These are phyloP conservation scores for Podarcis muralis DNA, from an alignment of 2,113 vertebrate species.

Conservation along the genomic window DNA sequence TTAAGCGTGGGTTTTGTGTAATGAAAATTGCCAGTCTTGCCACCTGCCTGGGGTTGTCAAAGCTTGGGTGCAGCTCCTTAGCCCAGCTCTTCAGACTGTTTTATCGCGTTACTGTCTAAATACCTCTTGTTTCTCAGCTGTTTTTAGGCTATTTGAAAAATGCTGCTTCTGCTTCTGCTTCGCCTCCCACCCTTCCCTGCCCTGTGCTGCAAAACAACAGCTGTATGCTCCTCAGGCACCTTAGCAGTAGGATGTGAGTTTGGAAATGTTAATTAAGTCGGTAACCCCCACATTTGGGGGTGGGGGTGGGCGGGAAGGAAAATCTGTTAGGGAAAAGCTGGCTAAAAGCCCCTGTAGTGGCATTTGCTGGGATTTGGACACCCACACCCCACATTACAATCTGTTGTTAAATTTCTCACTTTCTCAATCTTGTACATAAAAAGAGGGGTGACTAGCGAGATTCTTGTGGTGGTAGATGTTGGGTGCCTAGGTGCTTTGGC, in stretches of 20 bases:
- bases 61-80: background rate
- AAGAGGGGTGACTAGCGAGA: background rate
- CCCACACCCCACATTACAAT: background rate
- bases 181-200: conserved; percentile 30
- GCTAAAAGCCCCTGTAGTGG: background rate
- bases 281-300: rapidly evolving
- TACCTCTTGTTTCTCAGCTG: conserved; percentile 73
- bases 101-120: conserved; percentile 74
- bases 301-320: background rate
- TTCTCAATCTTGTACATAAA: background rate
- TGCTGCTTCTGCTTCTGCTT: conserved; percentile 68
- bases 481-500: background rate
- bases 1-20: conserved; percentile 64
- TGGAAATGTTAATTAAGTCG: conserved; percentile 13
- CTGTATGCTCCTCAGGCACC: conserved; percentile 62
- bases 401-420: background rate
- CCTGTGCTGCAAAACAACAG: conserved; percentile 75
- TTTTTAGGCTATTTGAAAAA: conserved; percentile 74
- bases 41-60: conserved; percentile 72
- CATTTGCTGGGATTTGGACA: background rate
- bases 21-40: conserved; percentile 56
- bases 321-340: background rate
- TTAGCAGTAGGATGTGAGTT: conserved; percentile 28
- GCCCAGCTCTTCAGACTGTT: conserved; percentile 43
- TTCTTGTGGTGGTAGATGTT: background rate